These are phyloP conservation scores for Druon quercuslanigerum DNA, from an alignment of 1,140 invertebrate genomes.

Conservation along the genomic window DNA sequence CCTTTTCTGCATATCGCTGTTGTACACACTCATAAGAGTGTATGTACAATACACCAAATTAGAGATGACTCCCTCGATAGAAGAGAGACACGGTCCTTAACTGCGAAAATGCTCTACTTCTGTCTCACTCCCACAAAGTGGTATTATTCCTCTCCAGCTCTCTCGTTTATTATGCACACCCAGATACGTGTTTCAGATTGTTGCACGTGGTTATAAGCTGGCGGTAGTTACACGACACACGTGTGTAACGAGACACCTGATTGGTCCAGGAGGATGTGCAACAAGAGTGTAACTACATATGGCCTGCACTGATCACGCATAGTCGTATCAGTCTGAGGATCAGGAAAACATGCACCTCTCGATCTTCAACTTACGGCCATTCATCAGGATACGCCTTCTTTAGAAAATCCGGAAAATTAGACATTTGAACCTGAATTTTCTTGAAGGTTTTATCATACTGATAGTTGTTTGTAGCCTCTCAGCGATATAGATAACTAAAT, in stretches of 20 bases:
- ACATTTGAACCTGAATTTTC: too few relatives aligned
- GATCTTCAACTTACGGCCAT: slow-evolving; percentile 13
- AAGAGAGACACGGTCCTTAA: slow-evolving; percentile 59
- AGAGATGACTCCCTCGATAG: slow-evolving; percentile 59
- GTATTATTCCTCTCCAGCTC: slow-evolving; percentile 32
- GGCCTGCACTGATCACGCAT: slow-evolving; percentile 18
- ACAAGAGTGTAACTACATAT: slow-evolving; percentile 6
- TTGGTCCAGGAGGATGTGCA: slow-evolving; percentile 41
- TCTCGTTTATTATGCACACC: slow-evolving; percentile 68
- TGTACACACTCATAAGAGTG: not conserved
- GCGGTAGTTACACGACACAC: slow-evolving; percentile 57
- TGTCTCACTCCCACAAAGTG: slow-evolving; percentile 13
- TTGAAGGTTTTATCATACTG: too few relatives aligned
- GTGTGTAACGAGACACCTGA: slow-evolving; percentile 62
- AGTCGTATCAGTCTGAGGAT: not conserved
- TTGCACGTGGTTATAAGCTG: slow-evolving; percentile 54
- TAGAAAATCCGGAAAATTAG: not conserved
- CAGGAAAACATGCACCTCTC: slow-evolving; percentile 22
- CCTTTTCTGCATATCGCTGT: too few relatives aligned
- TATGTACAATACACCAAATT: slow-evolving; percentile 45
- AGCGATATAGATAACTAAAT: too few relatives aligned
- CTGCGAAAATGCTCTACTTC: slow-evolving; percentile 37
- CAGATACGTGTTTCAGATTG: slow-evolving; percentile 65
- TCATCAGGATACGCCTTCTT: slow-evolving; percentile 26
- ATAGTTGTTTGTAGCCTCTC: too few relatives aligned